Conservation (phyloP, 2,113 vertebrate species). For the Bettongia penicillata region DNA sequence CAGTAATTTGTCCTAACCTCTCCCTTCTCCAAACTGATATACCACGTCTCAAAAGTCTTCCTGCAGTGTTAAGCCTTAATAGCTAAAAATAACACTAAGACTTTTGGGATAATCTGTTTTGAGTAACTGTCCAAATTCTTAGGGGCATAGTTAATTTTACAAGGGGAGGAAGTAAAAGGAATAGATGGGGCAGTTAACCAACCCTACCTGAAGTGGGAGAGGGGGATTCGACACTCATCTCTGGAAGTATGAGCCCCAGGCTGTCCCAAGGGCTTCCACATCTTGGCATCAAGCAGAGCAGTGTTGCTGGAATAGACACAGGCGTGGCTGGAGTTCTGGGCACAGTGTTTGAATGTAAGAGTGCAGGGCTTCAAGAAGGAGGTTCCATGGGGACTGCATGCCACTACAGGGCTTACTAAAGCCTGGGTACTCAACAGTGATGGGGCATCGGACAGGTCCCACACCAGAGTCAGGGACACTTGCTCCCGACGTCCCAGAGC, state of each 20-base stretch:
- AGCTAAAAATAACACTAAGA: neutral
- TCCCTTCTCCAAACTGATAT: neutral
- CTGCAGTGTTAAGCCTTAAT: neutral
- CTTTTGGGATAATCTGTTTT: neutral
- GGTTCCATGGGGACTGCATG: slow-evolving; percentile 69
- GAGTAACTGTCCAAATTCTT: neutral
- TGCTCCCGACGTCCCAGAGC: slow-evolving; percentile 66
- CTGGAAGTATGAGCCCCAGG: slow-evolving; percentile 28
- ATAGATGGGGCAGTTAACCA: neutral
- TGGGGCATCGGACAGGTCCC: slow-evolving; percentile 71
- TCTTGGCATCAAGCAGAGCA: slow-evolving; percentile 53
- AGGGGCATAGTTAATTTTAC: neutral
- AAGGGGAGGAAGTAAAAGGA: neutral
- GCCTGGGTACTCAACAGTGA: slow-evolving; percentile 61
- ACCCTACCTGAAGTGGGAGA: slow-evolving; percentile 77
- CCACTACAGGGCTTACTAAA: slow-evolving; percentile 77
- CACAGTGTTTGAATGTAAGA: slow-evolving; percentile 78
- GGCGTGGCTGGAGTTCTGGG: slow-evolving; percentile 52
- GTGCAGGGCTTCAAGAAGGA: slow-evolving; percentile 76
- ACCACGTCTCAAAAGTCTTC: neutral
- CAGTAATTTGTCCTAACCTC: neutral
- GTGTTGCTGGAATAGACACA: slow-evolving; percentile 68
- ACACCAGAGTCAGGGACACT: slow-evolving; percentile 73
- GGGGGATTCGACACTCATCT: slow-evolving; percentile 69
- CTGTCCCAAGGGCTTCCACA: slow-evolving; percentile 62